Base-by-base conservation (phyloP, 2,797 vertebrate species). In the Gastrophryne carolinensis region DNA sequence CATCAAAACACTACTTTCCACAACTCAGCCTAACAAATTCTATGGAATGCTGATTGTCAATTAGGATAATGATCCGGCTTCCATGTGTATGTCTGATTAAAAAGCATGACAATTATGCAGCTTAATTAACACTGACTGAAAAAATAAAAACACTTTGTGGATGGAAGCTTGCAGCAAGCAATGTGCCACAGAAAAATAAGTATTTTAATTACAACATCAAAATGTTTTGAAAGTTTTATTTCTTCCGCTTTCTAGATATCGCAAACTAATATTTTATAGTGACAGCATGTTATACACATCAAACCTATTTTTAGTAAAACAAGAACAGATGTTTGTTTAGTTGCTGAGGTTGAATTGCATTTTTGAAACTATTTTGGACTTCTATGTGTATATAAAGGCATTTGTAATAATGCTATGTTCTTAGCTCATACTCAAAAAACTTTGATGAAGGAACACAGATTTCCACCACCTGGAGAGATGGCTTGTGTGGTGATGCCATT, bases 1-100 rank as follows among this genome's bases (percentile, higher is more conserved):
- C 60, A 65, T 77, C 49, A 77, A 64, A 70, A 77, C 66, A 56
- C 49, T 53, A 35, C 26, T 71, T 65, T 56, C 41, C 58, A 53
- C 29, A 47, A 6, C 23, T 15, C 50, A 24, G 52, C 39, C 58
- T 49, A 49, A 57, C 66, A 71, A 54, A 77, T 63, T 70, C 66
- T 64, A 63, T 57, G 60, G 57, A 77, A 56, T 64, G 26, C 47
- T 69, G 74, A 77, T 77, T 71, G 74, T 70, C 27, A 77, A 77
- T 77, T 77, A 77, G 73, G 10, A 15, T 35, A 52, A 34, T 9
- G 32, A 34, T 77, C 49, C 39, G 9, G 21, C 47, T 64, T 64
- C 50, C 37, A 34, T 71, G 67, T 71, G 50, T 57, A 71, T n/a
- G 39, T 71, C 67, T 77, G 74, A 71, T 77, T 70, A 56, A 70